Evolutionary conservation across 2,113 vertebrate genomes (phyloP).

Genomic region (Hydrochoerus hydrochaeris): DNA sequence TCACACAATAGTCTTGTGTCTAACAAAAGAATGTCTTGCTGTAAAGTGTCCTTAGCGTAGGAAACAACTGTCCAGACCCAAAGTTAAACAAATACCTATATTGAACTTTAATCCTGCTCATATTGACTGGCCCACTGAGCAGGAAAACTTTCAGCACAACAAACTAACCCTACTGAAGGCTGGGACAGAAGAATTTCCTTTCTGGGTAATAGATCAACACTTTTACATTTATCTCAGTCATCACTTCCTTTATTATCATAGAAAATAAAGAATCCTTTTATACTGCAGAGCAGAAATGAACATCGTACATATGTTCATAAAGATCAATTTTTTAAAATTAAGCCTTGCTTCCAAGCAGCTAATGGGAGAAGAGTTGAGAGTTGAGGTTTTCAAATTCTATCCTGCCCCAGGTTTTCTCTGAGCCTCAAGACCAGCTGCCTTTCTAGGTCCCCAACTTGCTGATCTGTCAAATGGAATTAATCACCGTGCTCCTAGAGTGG

Average conservation of each 20-base stretch:
- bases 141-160: not conserved
- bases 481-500: not conserved
- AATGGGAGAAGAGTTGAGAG: not conserved
- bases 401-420: too few relatives aligned
- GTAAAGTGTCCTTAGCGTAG: not conserved
- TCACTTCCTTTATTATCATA: not conserved
- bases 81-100: not conserved
- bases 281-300: constrained; percentile 29
- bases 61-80: not conserved
- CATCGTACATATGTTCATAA: not conserved
- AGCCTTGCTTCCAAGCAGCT: not conserved
- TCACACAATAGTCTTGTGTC: not conserved
- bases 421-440: not conserved
- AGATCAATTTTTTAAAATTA: not conserved
- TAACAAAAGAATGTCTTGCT: not conserved
- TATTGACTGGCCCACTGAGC: not conserved
- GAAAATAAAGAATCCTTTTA: not conserved
- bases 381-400: not conserved
- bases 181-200: not conserved
- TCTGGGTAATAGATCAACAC: not conserved
- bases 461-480: not conserved
- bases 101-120: not conserved
- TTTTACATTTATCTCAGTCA: not conserved
- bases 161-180: not conserved
- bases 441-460: not conserved